Evolutionary conservation across 1,140 invertebrate genomes (phyloP).

Genomic region (Heliconius melpomene): DNA sequence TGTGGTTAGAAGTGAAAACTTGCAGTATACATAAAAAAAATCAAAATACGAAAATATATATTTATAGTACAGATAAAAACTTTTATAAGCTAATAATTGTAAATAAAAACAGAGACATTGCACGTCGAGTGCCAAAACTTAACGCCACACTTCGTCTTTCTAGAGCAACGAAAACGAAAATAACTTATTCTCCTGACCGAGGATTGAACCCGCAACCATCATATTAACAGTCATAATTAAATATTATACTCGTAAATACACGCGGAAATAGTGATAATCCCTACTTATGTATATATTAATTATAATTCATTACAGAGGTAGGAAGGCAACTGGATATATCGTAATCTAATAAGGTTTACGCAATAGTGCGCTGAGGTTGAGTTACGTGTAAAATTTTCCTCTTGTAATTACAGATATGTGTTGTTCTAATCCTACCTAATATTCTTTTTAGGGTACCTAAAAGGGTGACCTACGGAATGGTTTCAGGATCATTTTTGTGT

Average conservation of each 20-base stretch:
- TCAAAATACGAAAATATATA: no score
- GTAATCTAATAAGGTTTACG: constrained; percentile 6
- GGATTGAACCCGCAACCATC: neutral
- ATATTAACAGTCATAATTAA: no score
- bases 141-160: neutral
- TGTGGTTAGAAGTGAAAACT: no score
- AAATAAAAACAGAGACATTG: neutral
- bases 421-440: no score
- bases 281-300: neutral
- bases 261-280: neutral
- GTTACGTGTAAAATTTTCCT: neutral
- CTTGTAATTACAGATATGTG: neutral
- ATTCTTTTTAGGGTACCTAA: no score
- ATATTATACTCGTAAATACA: neutral
- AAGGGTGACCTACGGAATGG: no score
- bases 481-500: no score
- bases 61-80: no score
- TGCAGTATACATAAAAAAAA: no score
- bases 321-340: constrained; percentile 1
- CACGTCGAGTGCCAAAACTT: neutral
- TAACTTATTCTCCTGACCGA: neutral
- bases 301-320: neutral
- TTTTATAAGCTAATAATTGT: no score
- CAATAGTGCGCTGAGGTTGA: neutral
- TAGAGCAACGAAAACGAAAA: neutral